A percentile compares a stretch with the other conserved stretches of the same genome.
These are phyloP conservation scores for Chaenodraco wilsoni DNA, from an alignment of 2,797 vertebrate species.

Conservation along the genomic window DNA sequence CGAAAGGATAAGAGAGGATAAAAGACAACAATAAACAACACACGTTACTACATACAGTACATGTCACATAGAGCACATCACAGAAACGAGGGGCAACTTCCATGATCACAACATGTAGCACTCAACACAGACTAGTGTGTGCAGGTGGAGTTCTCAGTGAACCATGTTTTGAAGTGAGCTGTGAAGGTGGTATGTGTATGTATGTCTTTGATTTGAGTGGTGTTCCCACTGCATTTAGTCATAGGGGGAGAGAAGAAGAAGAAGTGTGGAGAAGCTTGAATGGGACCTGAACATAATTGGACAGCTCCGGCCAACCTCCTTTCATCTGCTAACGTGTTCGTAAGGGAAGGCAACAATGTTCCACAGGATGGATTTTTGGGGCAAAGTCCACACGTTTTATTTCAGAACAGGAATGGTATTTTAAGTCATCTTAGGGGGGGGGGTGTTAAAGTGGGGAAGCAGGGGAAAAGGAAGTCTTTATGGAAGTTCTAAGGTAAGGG, in stretches of 20 bases:
- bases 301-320: constrained; percentile 24
- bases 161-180: too few relatives aligned
- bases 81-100: too few relatives aligned
- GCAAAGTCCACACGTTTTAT: constrained; percentile 63
- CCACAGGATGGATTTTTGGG: constrained; percentile 38
- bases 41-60: too few relatives aligned
- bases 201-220: too few relatives aligned
- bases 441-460: constrained; percentile 11
- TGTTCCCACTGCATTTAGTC: not conserved
- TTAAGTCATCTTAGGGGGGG: constrained; percentile 53
- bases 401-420: constrained; percentile 46
- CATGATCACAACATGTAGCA: too few relatives aligned
- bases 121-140: too few relatives aligned
- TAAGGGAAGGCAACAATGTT: constrained; percentile 25
- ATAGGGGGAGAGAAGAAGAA: constrained; percentile 18
- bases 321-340: constrained; percentile 53
- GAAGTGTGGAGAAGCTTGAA: constrained; percentile 15
- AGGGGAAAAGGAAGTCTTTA: constrained; percentile 23
- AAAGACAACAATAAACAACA: too few relatives aligned
- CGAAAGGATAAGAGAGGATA: too few relatives aligned
- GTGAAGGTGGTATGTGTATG: too few relatives aligned
- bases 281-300: constrained; percentile 51
- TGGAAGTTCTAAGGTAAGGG: constrained; percentile 1
- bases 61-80: too few relatives aligned
- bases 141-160: too few relatives aligned